Percentiles rank a stretch among this genome's conserved stretches.
These are phyloP conservation scores for Calcarius lapponicus DNA, from an alignment of 2,797 vertebrate species.

Conservation along the genomic window DNA sequence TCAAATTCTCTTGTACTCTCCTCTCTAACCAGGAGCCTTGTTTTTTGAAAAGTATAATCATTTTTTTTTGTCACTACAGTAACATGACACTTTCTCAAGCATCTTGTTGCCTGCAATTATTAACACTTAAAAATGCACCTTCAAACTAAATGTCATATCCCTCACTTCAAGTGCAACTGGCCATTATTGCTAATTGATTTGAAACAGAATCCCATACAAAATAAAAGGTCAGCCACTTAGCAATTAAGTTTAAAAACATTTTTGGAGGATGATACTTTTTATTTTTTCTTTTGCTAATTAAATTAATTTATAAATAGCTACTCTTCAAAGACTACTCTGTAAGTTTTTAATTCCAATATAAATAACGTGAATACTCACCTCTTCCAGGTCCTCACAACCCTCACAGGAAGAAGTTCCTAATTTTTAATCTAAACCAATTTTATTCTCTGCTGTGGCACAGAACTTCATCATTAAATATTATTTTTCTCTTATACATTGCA, in stretches of 20 bases:
- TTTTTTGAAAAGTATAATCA: not conserved
- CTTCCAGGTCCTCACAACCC: not conserved
- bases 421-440: not conserved
- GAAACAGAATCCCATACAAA: not conserved
- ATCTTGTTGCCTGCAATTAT: not conserved
- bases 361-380: not conserved
- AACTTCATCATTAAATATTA: not conserved
- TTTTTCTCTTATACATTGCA: not conserved
- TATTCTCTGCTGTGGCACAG: not conserved
- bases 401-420: not conserved
- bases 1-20: not conserved
- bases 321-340: not conserved
- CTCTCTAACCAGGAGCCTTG: not conserved
- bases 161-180: not conserved
- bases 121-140: not conserved
- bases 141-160: not conserved
- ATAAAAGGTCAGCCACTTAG: not conserved
- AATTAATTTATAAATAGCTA: not conserved
- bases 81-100: not conserved
- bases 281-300: not conserved
- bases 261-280: not conserved
- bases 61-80: not conserved
- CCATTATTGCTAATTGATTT: not conserved
- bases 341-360: not conserved
- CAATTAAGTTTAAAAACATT: not conserved